Evolutionary conservation across 92 coral and sea anemone species (phyloP), one percentile per base, ranked within the genome.

Genomic region (Porites divaricata): DNA sequence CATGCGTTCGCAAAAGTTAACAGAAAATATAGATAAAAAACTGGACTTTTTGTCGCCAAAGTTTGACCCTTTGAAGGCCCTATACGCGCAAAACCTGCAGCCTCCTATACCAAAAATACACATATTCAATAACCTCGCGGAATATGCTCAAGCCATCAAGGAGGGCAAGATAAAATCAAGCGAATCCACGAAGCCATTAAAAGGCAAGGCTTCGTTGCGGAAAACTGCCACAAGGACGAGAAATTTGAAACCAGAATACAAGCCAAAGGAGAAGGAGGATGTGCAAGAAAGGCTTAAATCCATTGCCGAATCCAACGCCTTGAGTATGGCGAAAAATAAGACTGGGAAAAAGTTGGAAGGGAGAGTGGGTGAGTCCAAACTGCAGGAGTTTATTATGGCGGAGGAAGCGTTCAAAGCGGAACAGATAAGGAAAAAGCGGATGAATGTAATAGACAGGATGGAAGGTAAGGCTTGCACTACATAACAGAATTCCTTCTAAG

Each of bases 71-170:
- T 87, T 93, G 41, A 84, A 79, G 80, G 99, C 98, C 35, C 91
- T 96, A 57, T 96, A 96, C 75, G 70, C 85, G 16, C 69, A 63
- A 57, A 80, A 81, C 22, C 88, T 96, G 7, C 93, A 89, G 53
- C 97, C 99, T 66, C 99, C 98, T 49, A 83, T 96, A 51, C 95
- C 95, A 26, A 96, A 91, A 78, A 95, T 95, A 51, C 93, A 89
- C 41, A 76, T 95, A 74, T 95, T 95, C 25, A 96, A 96, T 71
- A 96, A 93, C 78, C 89, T 96, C 20, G 95, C 88, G 49, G 97
- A 95, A 80, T 96, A 96, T 86, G 97, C 98, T 12, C 86, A 90
- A 16, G 90, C 89, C 56, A 90, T 96, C 63, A 93, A 93, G 69
- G 95, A 77, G 51, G 96, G 95, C 54, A 94, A 92, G 75, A 59